Percentiles rank a stretch among this genome's conserved stretches.
Evolutionary conservation across 2,888 invertebrate genomes (phyloP).

Genomic region (Plagodis dolabraria): DNA sequence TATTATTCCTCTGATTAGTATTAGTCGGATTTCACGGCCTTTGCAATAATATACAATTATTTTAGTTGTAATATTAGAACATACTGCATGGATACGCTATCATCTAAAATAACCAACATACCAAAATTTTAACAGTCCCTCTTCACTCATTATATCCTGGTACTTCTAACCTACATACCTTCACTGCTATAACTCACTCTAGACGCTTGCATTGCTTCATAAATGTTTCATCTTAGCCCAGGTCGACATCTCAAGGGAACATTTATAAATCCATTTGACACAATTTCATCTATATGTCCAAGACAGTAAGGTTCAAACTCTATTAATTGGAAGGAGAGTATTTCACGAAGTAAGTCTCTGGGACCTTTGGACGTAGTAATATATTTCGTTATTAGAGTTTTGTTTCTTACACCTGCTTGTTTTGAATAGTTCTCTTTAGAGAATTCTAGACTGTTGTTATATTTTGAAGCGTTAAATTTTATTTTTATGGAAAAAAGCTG

Average conservation of each 20-base stretch:
- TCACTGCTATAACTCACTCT: conserved; percentile 22
- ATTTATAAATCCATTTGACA: conserved; percentile 3
- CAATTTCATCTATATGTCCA: not conserved
- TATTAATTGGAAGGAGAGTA: not conserved
- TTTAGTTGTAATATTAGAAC: no score
- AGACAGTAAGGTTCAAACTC: not conserved
- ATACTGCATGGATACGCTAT: no score
- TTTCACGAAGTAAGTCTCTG: conserved; percentile 18
- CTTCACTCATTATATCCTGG: not conserved
- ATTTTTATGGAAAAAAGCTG: no score
- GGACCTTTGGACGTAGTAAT: conserved; percentile 17
- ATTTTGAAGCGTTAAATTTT: no score
- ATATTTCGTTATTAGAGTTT: conserved; percentile 20
- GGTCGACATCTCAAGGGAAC: conserved; percentile 14
- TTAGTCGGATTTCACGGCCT: no score
- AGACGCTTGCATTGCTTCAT: conserved; percentile 34
- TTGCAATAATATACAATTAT: no score
- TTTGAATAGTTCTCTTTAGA: no score
- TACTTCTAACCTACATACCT: conserved; percentile 9
- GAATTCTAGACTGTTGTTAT: no score
- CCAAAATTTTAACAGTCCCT: not conserved
- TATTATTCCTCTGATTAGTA: no score
- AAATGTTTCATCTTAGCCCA: conserved; percentile 39
- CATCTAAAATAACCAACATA: no score
- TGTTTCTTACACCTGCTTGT: conserved; percentile 17